Base-by-base conservation (phyloP, 2,797 vertebrate species). In the Leptoclinus maculatus region DNA sequence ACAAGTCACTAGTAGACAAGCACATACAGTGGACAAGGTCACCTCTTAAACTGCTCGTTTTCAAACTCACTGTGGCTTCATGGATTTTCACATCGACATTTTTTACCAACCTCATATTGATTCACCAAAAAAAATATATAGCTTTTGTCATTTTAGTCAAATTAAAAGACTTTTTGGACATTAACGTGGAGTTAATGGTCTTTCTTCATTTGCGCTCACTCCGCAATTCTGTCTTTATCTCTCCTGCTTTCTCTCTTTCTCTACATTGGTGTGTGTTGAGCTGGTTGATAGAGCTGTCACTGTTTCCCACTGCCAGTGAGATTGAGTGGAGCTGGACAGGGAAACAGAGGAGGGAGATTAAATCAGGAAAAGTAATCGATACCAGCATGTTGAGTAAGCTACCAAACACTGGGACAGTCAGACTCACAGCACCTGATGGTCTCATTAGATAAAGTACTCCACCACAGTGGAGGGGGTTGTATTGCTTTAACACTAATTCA, bases 331-430 rank as follows among this genome's bases (percentile, higher is more conserved):
- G 72, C 84, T 80, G 75, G 73, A 82, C 75, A 73, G 80, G 76
- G 71, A 82, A 85, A 89, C 82, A 86, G 85, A 89, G 85, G 85
- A 72, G 80, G 83, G 74, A 91, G 92, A 92, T 92, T 90, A 80
- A 93, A 93, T 93, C 85, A 87, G 80, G 56, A 67, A 78, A 80
- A 69, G 80, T 83, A 87, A 94, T 94, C 88, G 74, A 94, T 93
- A 89, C 53, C 76, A 74, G 51, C 80, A 75, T 87, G 88, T 83
- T 63, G 51, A 89, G 66, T 51, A 83, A 89, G 86, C 74, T 80
- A 83, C 85, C 85, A 74, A 93, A 87, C 83, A 67, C 71, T 71
- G 56, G 72, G 78, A 84, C 76, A 79, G 84, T 88, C 78, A 86
- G 85, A 79, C 83, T 87, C 74, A 58, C 75, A 74, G 83, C 72